A percentile compares a stretch with the other conserved stretches of the same genome.
These are phyloP conservation scores for Mesorhabditis spiculigera DNA, from an alignment of 2,888 invertebrate genomes.

Conservation along the genomic window DNA sequence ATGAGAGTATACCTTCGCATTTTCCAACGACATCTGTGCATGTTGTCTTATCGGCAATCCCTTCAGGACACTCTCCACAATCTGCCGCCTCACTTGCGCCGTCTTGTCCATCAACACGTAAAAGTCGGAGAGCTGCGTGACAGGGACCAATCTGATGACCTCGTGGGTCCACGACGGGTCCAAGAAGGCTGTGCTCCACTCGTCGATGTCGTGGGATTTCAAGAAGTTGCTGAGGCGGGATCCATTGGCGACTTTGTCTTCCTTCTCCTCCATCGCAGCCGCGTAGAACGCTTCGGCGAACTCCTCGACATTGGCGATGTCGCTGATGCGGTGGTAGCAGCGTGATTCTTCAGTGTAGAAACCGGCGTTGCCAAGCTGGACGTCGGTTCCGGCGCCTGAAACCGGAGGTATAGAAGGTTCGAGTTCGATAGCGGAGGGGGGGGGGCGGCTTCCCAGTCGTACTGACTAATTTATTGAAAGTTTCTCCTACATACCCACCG, in stretches of 20 bases:
- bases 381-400: slow-evolving; percentile 40
- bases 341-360: slow-evolving; percentile 38
- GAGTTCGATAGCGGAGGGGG: neutral
- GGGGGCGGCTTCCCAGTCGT: too few relatives aligned
- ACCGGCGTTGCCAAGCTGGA: slow-evolving; percentile 45
- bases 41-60: slow-evolving; percentile 45
- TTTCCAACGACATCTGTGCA: slow-evolving; percentile 39
- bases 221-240: slow-evolving; percentile 39
- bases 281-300: slow-evolving; percentile 40
- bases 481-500: too few relatives aligned
- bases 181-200: slow-evolving; percentile 50
- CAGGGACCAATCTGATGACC: slow-evolving; percentile 41
- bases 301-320: slow-evolving; percentile 37
- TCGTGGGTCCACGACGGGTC: slow-evolving; percentile 54
- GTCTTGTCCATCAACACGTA: slow-evolving; percentile 46
- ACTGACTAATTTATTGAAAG: too few relatives aligned
- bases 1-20: slow-evolving; percentile 39
- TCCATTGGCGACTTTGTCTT: slow-evolving; percentile 20
- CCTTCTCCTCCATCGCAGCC: slow-evolving; percentile 35
- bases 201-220: slow-evolving; percentile 49
- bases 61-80: slow-evolving; percentile 47
- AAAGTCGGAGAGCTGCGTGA: slow-evolving; percentile 41
- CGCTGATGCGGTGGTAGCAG: slow-evolving; percentile 46
- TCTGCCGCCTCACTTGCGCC: slow-evolving; percentile 45
- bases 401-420: neutral